Conservation (phyloP, 1,140 invertebrate genomes). For the Stenopsyche tienmushanensis region DNA sequence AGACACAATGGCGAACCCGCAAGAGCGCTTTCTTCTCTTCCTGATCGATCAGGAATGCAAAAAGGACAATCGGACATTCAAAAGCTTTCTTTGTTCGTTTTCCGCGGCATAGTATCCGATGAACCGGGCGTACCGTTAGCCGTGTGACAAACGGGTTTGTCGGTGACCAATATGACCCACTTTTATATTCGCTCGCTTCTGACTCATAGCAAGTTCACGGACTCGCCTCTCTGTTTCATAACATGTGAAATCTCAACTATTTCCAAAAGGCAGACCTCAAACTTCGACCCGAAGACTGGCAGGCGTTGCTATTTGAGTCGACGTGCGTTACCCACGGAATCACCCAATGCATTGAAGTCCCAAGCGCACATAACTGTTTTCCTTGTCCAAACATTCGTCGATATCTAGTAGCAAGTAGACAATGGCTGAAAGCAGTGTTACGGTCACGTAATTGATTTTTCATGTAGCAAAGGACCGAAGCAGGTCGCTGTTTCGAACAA, state of each 20-base stretch:
- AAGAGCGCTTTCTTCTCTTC: no score
- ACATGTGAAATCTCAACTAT: background rate
- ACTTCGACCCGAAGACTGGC: no score
- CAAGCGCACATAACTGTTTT: background rate
- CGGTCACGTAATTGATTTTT: background rate
- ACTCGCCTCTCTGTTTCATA: background rate
- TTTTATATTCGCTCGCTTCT: conserved; percentile 11
- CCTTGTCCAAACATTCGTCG: no score
- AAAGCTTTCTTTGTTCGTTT: background rate
- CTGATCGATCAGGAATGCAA: no score
- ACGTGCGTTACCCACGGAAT: no score
- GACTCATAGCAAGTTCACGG: conserved; percentile 16
- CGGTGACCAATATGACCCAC: conserved; percentile 22
- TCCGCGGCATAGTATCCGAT: background rate
- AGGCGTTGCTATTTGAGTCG: no score
- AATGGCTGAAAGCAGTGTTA: no score
- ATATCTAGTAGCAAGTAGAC: no score
- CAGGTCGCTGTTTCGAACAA: conserved; percentile 3
- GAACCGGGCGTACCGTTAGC: conserved; percentile 10
- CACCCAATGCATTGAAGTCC: background rate
- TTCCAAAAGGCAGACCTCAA: background rate
- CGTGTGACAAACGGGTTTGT: conserved; percentile 24
- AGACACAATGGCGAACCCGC: no score
- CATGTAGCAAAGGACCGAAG: no score
- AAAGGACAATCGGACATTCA: no score